Base-by-base conservation (phyloP, 2,888 invertebrate genomes). In the Aleiodes leptofemur region DNA sequence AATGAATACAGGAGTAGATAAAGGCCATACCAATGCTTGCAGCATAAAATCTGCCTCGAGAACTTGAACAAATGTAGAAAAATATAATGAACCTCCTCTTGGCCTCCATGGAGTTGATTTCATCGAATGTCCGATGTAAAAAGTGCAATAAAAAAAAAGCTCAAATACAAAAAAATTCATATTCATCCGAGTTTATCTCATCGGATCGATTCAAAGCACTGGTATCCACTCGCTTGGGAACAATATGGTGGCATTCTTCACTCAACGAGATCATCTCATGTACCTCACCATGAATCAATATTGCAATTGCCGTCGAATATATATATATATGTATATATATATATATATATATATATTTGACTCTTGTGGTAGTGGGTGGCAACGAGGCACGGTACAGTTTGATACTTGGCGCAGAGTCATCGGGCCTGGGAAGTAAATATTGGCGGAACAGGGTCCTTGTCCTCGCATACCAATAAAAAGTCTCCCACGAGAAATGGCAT, bases 401-500 rank as follows among this genome's bases (percentile, higher is more conserved):
- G 23, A 48, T 56, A 56, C 29, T 59, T 74, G n/a, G 29, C 43
- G 73, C 69, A 69, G 38, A 69, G 69, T 74, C 73, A 74, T 74
- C 34, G 48, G 34, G 73, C 34, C 38, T 69, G 59, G 34, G 55
- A 48, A 56, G 34, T 51, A 43, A 51, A 64, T 64, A 64, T 64
- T 64, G 64, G 64, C 16, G 23, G 43, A 64, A 16, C 43, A 73
- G 73, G 73, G 73, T 74, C 69, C 69, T 69, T 74, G 53, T 53
- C 51, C 61, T 69, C 11, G 50, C 48, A 48, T 50, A 69, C 57
- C 69, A 73, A 73, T 68, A 34, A 73, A 11, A 55, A n/a, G 43
- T 38, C 38, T 38, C 53, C 48, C 55, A 59, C 48, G 55, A 43
- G 55, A 13, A 68, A 29, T 68, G 5, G 29, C 11, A 29, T 16